Percentiles rank a stretch among this genome's conserved stretches.
These are phyloP conservation scores for Pseudococcus viburni DNA, from an alignment of 2,888 invertebrate species.

Conservation along the genomic window DNA sequence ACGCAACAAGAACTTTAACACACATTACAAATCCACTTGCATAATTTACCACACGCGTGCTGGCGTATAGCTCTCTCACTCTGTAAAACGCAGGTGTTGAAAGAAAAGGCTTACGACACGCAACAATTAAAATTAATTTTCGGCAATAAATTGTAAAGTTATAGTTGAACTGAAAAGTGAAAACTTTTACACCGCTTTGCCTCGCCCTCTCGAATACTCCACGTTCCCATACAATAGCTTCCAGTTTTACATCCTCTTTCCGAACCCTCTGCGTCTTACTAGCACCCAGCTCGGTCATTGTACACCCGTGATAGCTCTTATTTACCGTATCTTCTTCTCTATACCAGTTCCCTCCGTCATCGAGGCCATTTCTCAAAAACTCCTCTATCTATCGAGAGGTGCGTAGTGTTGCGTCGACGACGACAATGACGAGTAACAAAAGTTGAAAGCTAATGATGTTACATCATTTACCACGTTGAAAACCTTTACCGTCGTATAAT, in stretches of 20 bases:
- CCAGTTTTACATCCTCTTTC: not conserved
- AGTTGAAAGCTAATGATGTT: constrained; percentile 46
- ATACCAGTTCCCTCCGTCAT: not conserved
- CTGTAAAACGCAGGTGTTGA: constrained; percentile 45
- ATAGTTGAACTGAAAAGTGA: constrained; percentile 51
- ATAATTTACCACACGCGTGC: constrained; percentile 34
- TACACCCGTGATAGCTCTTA: constrained; percentile 1
- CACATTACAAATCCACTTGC: constrained; percentile 45
- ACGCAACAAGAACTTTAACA: constrained; percentile 44
- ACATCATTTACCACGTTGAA: not conserved
- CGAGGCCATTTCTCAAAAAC: not conserved
- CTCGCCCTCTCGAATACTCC: not conserved
- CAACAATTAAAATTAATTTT: constrained; percentile 56
- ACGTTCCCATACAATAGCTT: not conserved
- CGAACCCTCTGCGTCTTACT: not conserved
- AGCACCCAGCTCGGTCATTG: not conserved
- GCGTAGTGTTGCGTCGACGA: not conserved
- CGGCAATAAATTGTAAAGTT: constrained; percentile 32
- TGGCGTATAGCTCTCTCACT: not conserved
- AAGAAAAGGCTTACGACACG: constrained; percentile 42
- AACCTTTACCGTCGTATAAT: not conserved
- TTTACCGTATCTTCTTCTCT: not conserved
- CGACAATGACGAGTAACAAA: not conserved
- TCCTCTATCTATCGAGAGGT: constrained; percentile 8
- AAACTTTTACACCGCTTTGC: constrained; percentile 19